These are phyloP conservation scores for Thymelicus sylvestris DNA, from an alignment of 2,888 invertebrate genomes.

Conservation along the genomic window DNA sequence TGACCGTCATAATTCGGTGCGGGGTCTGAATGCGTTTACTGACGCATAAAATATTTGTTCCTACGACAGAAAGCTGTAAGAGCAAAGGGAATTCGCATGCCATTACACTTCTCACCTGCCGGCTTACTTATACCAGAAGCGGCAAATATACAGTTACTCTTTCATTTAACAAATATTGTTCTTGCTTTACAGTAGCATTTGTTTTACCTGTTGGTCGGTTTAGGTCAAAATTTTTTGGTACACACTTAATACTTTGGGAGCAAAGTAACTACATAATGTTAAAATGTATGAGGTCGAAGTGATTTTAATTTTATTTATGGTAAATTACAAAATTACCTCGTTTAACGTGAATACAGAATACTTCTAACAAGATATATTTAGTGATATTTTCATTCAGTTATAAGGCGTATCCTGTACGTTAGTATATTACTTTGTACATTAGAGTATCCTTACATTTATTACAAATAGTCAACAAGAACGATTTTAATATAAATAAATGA, in stretches of 20 bases:
- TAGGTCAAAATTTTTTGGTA: too few relatives aligned
- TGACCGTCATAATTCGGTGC: constrained; percentile 82
- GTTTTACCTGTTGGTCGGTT: not conserved
- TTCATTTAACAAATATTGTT: constrained; percentile 1
- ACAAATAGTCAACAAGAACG: too few relatives aligned
- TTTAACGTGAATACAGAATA: too few relatives aligned
- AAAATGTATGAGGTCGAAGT: not conserved
- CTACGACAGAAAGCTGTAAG: constrained; percentile 54
- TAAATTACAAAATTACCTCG: too few relatives aligned
- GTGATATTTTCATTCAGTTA: too few relatives aligned
- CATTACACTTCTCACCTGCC: constrained; percentile 79
- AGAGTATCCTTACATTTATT: too few relatives aligned
- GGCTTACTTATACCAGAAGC: constrained; percentile 40
- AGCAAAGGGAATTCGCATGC: constrained; percentile 69
- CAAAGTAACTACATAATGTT: not conserved
- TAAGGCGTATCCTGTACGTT: too few relatives aligned
- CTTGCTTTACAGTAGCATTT: not conserved
- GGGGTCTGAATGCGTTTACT: constrained; percentile 69
- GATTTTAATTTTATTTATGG: too few relatives aligned
- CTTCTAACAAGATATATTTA: too few relatives aligned
- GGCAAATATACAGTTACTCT: constrained; percentile 17
- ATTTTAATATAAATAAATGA: too few relatives aligned
- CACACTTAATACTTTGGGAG: too few relatives aligned
- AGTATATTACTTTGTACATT: too few relatives aligned
- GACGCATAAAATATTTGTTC: constrained; percentile 81